These are phyloP conservation scores for Coreius guichenoti DNA, from an alignment of 2,797 vertebrate genomes.

Conservation along the genomic window DNA sequence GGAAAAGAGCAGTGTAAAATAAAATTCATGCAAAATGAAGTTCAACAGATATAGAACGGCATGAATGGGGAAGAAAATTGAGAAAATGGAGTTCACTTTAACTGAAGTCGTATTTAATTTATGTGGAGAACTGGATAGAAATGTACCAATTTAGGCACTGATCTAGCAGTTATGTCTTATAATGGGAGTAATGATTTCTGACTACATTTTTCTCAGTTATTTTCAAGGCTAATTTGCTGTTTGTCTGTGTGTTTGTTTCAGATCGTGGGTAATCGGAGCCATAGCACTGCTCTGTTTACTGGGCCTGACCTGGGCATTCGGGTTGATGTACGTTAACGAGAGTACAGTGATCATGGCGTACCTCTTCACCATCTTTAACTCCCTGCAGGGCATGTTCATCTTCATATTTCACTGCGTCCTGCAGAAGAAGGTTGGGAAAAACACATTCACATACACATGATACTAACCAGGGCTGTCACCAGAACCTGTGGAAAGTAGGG, in stretches of 20 bases:
- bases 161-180: not conserved
- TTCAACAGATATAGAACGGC: not conserved
- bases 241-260: slow-evolving; percentile 64
- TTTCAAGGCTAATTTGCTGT: not conserved
- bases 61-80: not conserved
- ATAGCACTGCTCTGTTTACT: slow-evolving; percentile 95
- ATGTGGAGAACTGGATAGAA: not conserved
- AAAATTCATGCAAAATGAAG: not conserved
- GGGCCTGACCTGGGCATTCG: slow-evolving; percentile 98
- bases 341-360: slow-evolving; percentile 99
- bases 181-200: slow-evolving; percentile 10
- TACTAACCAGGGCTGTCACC: not conserved
- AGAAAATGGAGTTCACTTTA: slow-evolving; percentile 13
- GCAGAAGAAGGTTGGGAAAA: slow-evolving; percentile 91
- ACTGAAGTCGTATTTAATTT: not conserved
- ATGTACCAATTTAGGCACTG: slow-evolving; percentile 6
- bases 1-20: not conserved
- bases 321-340: slow-evolving; percentile 99
- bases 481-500: not conserved
- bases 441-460: slow-evolving; percentile 40
- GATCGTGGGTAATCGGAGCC: slow-evolving; percentile 98
- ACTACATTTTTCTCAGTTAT: not conserved
- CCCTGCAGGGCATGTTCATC: slow-evolving; percentile 99
- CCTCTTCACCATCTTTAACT: slow-evolving; percentile 99
- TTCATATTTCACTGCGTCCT: slow-evolving; percentile 99